Conservation (phyloP, 2,888 invertebrate species). For the Agonopterix arenella region DNA sequence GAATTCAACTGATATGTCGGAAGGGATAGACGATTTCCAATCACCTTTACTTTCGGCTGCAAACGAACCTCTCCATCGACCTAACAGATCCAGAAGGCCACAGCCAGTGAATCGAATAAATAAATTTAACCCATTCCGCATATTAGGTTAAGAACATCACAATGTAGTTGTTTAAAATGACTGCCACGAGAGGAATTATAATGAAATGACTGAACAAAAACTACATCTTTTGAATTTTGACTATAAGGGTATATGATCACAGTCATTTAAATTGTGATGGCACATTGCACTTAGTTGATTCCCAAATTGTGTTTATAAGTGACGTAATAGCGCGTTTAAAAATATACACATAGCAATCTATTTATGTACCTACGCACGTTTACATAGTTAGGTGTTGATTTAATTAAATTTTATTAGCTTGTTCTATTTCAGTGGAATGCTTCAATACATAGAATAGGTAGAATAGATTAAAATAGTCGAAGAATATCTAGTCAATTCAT, state of each 20-base stretch:
- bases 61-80: constrained; percentile 58
- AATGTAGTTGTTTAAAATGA: constrained; percentile 22
- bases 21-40: constrained; percentile 51
- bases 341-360: constrained; percentile 2
- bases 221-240: constrained; percentile 36
- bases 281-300: constrained; percentile 63
- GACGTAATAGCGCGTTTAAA: constrained; percentile 11
- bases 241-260: constrained; percentile 29
- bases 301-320: constrained; percentile 16
- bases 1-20: constrained; percentile 24
- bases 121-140: constrained; percentile 69
- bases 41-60: constrained; percentile 65
- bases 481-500: constrained; percentile 44
- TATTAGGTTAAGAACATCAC: constrained; percentile 51
- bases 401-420: constrained; percentile 12
- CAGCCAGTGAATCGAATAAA: constrained; percentile 48
- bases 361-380: constrained; percentile 4
- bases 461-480: constrained; percentile 15
- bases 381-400: constrained; percentile 12
- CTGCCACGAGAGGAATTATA: constrained; percentile 39
- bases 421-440: constrained; percentile 8
- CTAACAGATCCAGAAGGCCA: constrained; percentile 57
- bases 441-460: not conserved
- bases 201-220: constrained; percentile 38
- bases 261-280: constrained; percentile 49